These are phyloP conservation scores for Hylomyscus alleni DNA, from an alignment of 2,797 vertebrate species.

Conservation along the genomic window DNA sequence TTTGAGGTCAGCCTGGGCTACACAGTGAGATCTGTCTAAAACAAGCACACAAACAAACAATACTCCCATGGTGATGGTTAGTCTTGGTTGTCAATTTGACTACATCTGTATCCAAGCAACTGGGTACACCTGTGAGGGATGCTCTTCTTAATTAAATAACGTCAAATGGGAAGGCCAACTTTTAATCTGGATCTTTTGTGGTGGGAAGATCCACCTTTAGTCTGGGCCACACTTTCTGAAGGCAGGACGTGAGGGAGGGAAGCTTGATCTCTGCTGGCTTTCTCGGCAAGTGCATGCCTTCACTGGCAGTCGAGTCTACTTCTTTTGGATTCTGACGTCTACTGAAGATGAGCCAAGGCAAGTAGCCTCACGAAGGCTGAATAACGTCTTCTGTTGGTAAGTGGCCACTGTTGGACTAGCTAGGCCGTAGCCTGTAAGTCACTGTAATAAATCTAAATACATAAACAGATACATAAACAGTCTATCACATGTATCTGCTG, in stretches of 20 bases:
- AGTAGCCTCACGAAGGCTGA: not conserved
- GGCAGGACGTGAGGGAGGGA: not conserved
- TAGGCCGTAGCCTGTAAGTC: not conserved
- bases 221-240: not conserved
- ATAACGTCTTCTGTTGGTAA: not conserved
- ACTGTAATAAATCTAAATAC: not conserved
- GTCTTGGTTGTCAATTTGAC: not conserved
- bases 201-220: not conserved
- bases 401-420: not conserved
- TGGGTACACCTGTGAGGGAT: not conserved
- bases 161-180: not conserved
- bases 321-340: not conserved
- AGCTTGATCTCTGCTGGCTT: not conserved
- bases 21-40: not conserved
- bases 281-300: not conserved
- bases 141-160: not conserved
- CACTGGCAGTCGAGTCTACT: not conserved
- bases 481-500: too few species aligned
- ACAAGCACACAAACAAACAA: not conserved
- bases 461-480: too few species aligned
- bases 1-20: not conserved
- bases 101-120: not conserved
- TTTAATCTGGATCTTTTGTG: not conserved
- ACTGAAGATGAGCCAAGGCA: not conserved
- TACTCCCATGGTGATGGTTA: not conserved